Base-by-base conservation (phyloP, 2,888 invertebrate genomes). In the Tethea ocularis region DNA sequence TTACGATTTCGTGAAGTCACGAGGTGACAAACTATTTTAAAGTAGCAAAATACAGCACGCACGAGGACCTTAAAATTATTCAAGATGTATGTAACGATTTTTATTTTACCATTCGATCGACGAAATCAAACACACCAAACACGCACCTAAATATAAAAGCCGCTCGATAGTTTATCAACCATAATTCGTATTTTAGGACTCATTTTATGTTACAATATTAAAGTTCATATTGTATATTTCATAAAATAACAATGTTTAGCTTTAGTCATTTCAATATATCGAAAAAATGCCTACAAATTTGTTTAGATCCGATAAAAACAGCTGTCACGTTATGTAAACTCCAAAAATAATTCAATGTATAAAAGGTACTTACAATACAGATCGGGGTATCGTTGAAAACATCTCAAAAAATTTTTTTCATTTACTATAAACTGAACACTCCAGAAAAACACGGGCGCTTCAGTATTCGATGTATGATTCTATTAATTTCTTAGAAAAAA, bases 251-350 rank as follows among this genome's bases (percentile, higher is more conserved):
- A 38, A 10, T 38, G n/a, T 38, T n/a, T 5, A n/a, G n/a, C 38
- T 38, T n/a, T n/a, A 7, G n/a, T 38, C n/a, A 38, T n/a, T 38
- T n/a, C 60, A 70, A 22, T 51, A 51, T 26, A 7, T 1, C 58
- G n/a, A n/a, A 61, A 57, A 57, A 59, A 67, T 62, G 13, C 13
- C 33, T 57, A 63, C 59, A 75, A 53, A 77, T 80, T 80, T 83
- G 76, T 82, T 77, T 78, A 84, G 78, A 84, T 83, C 69, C 65
- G 68, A 72, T 78, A 82, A 88, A 88, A 84, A 85, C 88, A 91
- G 88, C 89, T 91, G 90, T 89, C 90, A 87, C 77, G 91, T 92
- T 93, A 92, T 89, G 87, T 93, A 93, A 91, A 92, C 88, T 86
- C 86, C 83, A 69, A 89, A 91, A 90, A 88, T 89, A 88, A 87